Evolutionary conservation across 2,888 invertebrate genomes (phyloP).

Genomic region (Cartodere bifasciata): DNA sequence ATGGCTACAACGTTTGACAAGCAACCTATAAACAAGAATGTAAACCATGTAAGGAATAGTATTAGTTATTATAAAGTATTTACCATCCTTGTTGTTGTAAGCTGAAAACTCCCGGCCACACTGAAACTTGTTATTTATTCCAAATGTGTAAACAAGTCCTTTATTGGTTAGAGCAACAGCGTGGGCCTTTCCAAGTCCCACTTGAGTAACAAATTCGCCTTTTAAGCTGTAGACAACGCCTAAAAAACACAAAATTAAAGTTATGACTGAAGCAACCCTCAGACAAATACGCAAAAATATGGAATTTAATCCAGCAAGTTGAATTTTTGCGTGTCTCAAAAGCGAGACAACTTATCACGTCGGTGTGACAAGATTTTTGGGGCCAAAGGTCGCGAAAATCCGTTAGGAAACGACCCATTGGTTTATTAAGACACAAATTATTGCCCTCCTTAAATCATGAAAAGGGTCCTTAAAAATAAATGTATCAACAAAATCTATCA

Average conservation of each 20-base stretch:
- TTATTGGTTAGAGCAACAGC: slow-evolving; percentile 78
- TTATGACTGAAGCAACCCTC: too few relatives aligned
- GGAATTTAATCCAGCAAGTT: too few relatives aligned
- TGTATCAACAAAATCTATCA: too few relatives aligned
- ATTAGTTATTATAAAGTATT: slow-evolving; percentile 13
- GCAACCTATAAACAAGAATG: slow-evolving; percentile 3
- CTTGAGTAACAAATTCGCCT: slow-evolving; percentile 40
- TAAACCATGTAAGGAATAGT: background rate
- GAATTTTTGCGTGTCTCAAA: too few relatives aligned
- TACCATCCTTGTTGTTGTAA: slow-evolving; percentile 46
- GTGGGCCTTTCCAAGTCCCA: slow-evolving; percentile 91
- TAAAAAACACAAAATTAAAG: slow-evolving; percentile 14
- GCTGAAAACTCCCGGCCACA: slow-evolving; percentile 77
- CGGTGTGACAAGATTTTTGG: too few relatives aligned
- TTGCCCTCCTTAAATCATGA: too few relatives aligned
- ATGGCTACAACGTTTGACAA: slow-evolving; percentile 35
- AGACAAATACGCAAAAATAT: too few relatives aligned
- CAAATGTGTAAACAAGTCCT: slow-evolving; percentile 89
- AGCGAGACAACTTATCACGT: too few relatives aligned
- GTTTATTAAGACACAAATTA: too few relatives aligned
- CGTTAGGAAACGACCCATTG: too few relatives aligned
- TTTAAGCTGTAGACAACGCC: slow-evolving; percentile 30
- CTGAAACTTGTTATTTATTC: slow-evolving; percentile 95
- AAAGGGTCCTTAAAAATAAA: too few relatives aligned
- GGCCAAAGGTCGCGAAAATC: too few relatives aligned